Conservation (phyloP, 2,797 vertebrate genomes). For the Fundulus diaphanus region DNA sequence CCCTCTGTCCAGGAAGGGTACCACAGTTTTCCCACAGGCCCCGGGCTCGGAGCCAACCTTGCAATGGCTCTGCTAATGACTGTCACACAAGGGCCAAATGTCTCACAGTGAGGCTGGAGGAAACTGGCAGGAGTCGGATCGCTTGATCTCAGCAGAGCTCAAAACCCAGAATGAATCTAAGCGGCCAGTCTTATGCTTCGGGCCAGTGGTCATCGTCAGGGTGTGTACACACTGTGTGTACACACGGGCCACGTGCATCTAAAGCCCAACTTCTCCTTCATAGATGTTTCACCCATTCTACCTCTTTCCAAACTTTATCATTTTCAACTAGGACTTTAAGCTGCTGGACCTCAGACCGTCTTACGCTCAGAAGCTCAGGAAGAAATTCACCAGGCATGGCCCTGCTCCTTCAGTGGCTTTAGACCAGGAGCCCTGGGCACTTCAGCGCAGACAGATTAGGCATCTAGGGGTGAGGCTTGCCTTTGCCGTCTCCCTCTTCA, state of each 20-base stretch:
- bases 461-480: slow-evolving; percentile 36
- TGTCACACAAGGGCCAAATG: slow-evolving; percentile 77
- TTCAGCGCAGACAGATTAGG: slow-evolving; percentile 46
- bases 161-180: slow-evolving; percentile 53
- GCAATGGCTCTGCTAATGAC: slow-evolving; percentile 76
- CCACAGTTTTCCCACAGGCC: slow-evolving; percentile 29
- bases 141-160: slow-evolving; percentile 53
- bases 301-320: neutral
- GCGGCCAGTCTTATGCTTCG: slow-evolving; percentile 33
- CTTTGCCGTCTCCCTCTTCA: slow-evolving; percentile 20
- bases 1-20: slow-evolving; percentile 33
- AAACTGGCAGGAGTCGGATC: slow-evolving; percentile 53
- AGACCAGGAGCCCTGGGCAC: slow-evolving; percentile 27
- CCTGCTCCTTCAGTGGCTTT: slow-evolving; percentile 52
- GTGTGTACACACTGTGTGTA: slow-evolving; percentile 1
- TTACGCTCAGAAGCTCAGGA: slow-evolving; percentile 23
- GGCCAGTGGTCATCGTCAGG: slow-evolving; percentile 4
- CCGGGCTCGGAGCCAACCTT: slow-evolving; percentile 65
- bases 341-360: slow-evolving; percentile 42
- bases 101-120: slow-evolving; percentile 61
- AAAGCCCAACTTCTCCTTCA: neutral
- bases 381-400: slow-evolving; percentile 25
- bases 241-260: too few species aligned
- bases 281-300: neutral
- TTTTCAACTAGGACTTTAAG: slow-evolving; percentile 22